phyloP scores from a whole-genome alignment of 2,888 invertebrate genomes.

The Phyto melanocephala region DNA sequence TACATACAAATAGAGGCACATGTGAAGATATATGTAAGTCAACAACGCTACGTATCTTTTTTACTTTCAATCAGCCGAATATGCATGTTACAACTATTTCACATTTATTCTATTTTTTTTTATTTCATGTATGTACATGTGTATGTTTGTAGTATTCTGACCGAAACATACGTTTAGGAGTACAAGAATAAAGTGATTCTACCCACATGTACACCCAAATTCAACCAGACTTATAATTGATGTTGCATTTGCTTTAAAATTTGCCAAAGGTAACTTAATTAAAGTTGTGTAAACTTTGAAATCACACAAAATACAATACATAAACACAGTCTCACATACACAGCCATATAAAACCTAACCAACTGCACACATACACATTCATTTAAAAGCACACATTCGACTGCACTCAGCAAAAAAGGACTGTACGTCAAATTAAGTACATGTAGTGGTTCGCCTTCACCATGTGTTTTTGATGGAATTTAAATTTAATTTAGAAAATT shows the following conservation, averaged over 20 bases:
- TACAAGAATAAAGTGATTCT: neutral
- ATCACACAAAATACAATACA: slow-evolving; percentile 47
- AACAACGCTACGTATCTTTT: too few relatives aligned
- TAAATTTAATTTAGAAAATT: neutral
- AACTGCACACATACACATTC: neutral
- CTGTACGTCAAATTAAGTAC: neutral
- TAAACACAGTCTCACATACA: neutral
- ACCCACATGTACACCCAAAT: slow-evolving; percentile 40
- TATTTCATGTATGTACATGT: neutral
- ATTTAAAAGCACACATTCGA: neutral
- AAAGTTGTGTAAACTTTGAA: slow-evolving; percentile 63
- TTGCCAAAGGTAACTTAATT: slow-evolving; percentile 65
- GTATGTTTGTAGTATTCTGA: neutral
- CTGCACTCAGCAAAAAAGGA: neutral
- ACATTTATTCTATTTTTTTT: neutral
- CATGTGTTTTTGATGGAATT: neutral
- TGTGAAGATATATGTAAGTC: too few relatives aligned
- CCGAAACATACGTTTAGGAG: neutral
- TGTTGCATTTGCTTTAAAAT: slow-evolving; percentile 62
- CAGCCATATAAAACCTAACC: neutral
- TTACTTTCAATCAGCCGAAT: too few relatives aligned
- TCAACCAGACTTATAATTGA: slow-evolving; percentile 60
- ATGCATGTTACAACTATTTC: too few relatives aligned
- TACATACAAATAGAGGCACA: too few relatives aligned
- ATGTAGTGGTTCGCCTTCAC: neutral